Percentiles rank a stretch among this genome's conserved stretches.
phyloP scores from a whole-genome alignment of 1,140 invertebrate genomes.

The Plutomurus gul region DNA sequence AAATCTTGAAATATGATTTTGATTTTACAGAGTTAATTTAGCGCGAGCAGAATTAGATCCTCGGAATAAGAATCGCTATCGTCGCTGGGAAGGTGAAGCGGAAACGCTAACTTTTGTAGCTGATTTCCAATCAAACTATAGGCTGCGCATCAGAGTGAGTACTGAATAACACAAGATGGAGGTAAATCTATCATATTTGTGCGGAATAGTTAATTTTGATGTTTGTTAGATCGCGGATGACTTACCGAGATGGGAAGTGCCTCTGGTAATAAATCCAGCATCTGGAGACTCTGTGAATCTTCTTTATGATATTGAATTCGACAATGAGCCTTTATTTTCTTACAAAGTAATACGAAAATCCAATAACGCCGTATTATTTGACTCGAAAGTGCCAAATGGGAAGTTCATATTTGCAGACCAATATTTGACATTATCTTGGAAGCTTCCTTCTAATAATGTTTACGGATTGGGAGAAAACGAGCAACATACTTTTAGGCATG shows the following conservation, averaged over 20 bases:
- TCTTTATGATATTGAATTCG: constrained; percentile 37
- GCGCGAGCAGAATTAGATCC: not conserved
- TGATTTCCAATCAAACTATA: constrained; percentile 41
- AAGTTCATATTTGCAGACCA: constrained; percentile 65
- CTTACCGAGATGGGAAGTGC: constrained; percentile 45
- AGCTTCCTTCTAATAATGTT: constrained; percentile 59
- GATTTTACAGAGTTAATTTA: constrained; percentile 23
- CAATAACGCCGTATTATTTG: constrained; percentile 32
- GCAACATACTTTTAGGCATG: constrained; percentile 53
- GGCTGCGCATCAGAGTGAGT: constrained; percentile 37
- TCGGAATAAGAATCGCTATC: not conserved
- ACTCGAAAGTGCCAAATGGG: constrained; percentile 61
- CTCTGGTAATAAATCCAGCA: constrained; percentile 40
- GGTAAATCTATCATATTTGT: not conserved
- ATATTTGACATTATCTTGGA: constrained; percentile 61
- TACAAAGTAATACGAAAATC: constrained; percentile 44
- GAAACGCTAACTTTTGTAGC: constrained; percentile 27
- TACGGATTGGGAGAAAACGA: constrained; percentile 63
- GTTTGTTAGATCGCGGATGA: constrained; percentile 4
- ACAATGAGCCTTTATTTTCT: constrained; percentile 37
- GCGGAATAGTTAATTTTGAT: not conserved
- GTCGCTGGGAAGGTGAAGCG: constrained; percentile 19
- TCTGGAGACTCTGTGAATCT: not conserved
- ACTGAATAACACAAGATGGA: not conserved
- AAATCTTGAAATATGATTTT: not conserved